phyloP scores from a whole-genome alignment of 2,797 vertebrate genomes.

The Eremophila alpestris region DNA sequence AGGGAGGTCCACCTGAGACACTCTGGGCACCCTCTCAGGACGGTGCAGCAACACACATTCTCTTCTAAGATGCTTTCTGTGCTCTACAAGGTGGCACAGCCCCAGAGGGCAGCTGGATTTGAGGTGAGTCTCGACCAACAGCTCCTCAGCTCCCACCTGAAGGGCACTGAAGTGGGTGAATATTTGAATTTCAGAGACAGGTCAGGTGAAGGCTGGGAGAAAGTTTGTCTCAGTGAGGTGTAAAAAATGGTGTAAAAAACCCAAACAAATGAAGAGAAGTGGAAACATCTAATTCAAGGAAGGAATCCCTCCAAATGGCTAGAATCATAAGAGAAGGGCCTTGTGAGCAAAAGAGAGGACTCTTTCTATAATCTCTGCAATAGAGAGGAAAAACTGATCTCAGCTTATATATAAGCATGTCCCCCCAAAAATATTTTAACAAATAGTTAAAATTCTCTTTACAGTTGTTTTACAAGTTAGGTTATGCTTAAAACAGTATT shows the following conservation, averaged over 20 bases:
- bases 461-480: background rate
- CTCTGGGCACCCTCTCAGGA: background rate
- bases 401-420: background rate
- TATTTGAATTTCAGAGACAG: background rate
- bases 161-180: background rate
- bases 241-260: background rate
- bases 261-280: background rate
- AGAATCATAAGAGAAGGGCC: background rate
- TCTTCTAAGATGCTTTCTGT: background rate
- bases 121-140: background rate
- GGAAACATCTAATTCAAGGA: background rate
- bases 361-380: background rate
- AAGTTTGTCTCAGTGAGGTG: background rate
- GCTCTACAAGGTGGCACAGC: background rate
- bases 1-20: background rate
- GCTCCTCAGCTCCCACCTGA: background rate
- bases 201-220: background rate
- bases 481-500: background rate
- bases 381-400: background rate
- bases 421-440: accelerated
- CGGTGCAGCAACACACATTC: background rate
- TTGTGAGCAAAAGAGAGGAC: background rate
- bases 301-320: background rate
- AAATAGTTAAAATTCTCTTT: background rate
- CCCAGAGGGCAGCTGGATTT: background rate